A percentile compares a stretch with the other conserved stretches of the same genome.
Evolutionary conservation across 2,888 invertebrate genomes (phyloP).

Genomic region (Sphecodes monilicornis): DNA sequence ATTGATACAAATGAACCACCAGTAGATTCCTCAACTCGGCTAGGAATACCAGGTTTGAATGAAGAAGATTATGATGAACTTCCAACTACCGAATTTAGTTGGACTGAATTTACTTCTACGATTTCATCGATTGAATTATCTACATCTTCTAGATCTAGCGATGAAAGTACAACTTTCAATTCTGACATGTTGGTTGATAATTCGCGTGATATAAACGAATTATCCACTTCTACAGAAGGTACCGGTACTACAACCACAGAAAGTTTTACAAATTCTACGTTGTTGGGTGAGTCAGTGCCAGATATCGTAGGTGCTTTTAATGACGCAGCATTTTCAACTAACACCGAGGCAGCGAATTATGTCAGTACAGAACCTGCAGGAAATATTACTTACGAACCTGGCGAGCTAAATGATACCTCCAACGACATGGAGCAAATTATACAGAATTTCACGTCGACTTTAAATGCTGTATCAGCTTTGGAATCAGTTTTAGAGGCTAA

Average conservation of each 20-base stretch:
- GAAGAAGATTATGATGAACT: background rate
- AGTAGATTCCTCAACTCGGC: background rate
- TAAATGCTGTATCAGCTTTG: background rate
- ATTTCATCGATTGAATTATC: background rate
- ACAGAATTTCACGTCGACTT: background rate
- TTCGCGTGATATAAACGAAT: background rate
- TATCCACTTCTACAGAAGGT: background rate
- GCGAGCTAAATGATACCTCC: background rate
- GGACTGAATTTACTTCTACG: background rate
- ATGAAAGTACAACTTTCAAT: background rate
- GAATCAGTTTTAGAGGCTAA: background rate
- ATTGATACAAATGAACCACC: background rate
- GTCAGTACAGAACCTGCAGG: background rate
- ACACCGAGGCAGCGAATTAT: constrained; percentile 6
- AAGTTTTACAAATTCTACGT: background rate
- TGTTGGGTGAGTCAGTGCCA: background rate
- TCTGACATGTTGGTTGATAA: background rate
- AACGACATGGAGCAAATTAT: background rate
- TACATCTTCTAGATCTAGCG: no score
- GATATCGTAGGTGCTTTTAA: background rate
- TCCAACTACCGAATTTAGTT: background rate
- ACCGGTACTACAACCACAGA: background rate
- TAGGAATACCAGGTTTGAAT: background rate
- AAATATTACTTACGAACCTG: background rate
- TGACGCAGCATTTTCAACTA: background rate